Evolutionary conservation across 2,797 vertebrate genomes (phyloP), one percentile per base, ranked within the genome.

Genomic region (Parauchenoglanis ngamensis): DNA sequence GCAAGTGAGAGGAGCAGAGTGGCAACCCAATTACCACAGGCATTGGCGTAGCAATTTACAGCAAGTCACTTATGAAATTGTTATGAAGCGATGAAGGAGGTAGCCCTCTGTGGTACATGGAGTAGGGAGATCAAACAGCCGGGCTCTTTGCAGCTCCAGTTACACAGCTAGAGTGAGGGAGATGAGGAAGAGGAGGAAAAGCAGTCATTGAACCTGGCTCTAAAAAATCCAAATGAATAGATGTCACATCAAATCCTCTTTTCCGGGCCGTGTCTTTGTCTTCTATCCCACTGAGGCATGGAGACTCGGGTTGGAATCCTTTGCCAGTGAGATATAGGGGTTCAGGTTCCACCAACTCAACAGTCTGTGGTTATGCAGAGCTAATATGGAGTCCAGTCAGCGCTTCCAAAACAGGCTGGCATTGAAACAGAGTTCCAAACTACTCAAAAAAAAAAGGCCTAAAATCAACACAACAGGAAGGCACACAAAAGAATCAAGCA

Each of bases 171-270:
- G 19, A 89, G 31, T 79, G 76, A 79, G 85, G 87, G 52, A 0
- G 35, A 87, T 84, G 28, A 84, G 83, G 28, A 67, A 4, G 49
- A 87, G 63, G 19, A 84, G 80, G n/a, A 63, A 35, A 49, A 83
- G 56, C 59, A 85, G 68, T 67, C 87, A 83, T 52, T 72, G 63
- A 88, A 78, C 86, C 21, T 68, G 84, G 78, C 73, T 86, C 52
- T 11, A 85, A 92, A 92, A 89, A 92, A 89, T 89, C 91, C 73
- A 83, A 76, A 85, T 86, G 75, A 90, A 94, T 92, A 90, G 89
- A 88, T 70, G 70, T 94, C 91, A 94, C 89, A 90, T 92, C 89
- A 91, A 89, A 93, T 88, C 75, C 80, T 88, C 86, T 89, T 91
- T 91, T 75, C 85, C 67, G 25, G 86, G 61, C 87, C 25, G 40